These are phyloP conservation scores for Vimba vimba DNA, from an alignment of 2,113 vertebrate genomes.

Conservation along the genomic window DNA sequence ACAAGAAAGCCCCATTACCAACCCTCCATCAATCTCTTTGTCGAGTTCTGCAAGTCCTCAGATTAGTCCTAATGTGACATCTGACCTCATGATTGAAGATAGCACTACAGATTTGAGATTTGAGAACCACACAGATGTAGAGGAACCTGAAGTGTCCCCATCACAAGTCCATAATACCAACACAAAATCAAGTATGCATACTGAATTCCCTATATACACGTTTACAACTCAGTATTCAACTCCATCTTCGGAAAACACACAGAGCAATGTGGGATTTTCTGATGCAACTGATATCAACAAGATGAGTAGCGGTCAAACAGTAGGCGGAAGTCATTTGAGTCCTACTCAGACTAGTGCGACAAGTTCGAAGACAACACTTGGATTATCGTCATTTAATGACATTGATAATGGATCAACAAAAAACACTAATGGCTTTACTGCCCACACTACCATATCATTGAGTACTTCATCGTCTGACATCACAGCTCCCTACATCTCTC, in stretches of 20 bases:
- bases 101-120: neutral
- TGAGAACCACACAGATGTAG: neutral
- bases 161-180: neutral
- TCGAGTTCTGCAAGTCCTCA: neutral
- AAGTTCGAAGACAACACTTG: neutral
- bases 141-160: neutral
- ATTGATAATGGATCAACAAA: neutral
- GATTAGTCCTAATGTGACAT: neutral
- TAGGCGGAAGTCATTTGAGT: neutral
- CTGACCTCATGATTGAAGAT: neutral
- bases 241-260: neutral
- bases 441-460: neutral
- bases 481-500: constrained; percentile 6
- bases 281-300: neutral
- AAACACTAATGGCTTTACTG: neutral
- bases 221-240: neutral
- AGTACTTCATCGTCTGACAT: neutral
- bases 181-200: neutral
- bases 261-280: neutral
- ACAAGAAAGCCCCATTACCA: neutral
- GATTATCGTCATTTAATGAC: constrained; percentile 1
- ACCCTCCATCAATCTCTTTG: neutral
- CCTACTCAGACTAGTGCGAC: constrained; percentile 12
- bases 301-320: constrained; percentile 3
- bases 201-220: neutral